Percentiles rank a stretch among this genome's conserved stretches.
Evolutionary conservation across 2,888 invertebrate genomes (phyloP).

Genomic region (Empis livida): DNA sequence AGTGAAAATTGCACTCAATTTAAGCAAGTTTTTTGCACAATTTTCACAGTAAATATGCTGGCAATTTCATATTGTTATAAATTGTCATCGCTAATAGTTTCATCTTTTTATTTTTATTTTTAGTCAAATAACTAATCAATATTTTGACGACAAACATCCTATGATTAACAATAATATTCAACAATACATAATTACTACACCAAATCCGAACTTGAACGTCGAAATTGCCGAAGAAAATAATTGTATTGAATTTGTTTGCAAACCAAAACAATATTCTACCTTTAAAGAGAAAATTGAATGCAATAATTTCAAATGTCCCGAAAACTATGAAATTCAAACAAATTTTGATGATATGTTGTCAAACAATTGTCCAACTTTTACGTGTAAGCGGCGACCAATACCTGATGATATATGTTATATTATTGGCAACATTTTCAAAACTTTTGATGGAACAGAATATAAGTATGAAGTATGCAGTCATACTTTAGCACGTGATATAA

Average conservation of each 20-base stretch:
- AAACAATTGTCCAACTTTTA: constrained; percentile 43
- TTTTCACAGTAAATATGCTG: no score
- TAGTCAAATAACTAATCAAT: no score
- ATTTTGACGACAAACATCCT: no score
- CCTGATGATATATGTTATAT: constrained; percentile 47
- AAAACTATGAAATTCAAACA: constrained; percentile 42
- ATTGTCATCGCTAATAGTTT: no score
- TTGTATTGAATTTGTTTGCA: constrained; percentile 31
- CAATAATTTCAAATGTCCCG: constrained; percentile 41
- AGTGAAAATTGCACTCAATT: no score
- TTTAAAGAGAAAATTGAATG: constrained; percentile 23
- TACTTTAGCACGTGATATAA: constrained; percentile 56
- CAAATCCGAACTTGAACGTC: no score
- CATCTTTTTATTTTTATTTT: no score
- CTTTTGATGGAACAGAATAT: constrained; percentile 66
- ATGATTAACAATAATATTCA: no score
- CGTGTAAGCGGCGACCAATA: constrained; percentile 49
- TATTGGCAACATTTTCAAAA: constrained; percentile 63
- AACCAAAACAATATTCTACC: constrained; percentile 23
- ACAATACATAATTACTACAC: neutral
- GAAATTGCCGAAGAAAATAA: no score
- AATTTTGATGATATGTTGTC: constrained; percentile 32
- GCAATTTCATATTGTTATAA: no score
- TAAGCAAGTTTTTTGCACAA: no score
- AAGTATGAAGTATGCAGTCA: constrained; percentile 75